A percentile compares a stretch with the other conserved stretches of the same genome.
Evolutionary conservation across 2,113 vertebrate genomes (phyloP).

Genomic region (Puntigrus tetrazona): DNA sequence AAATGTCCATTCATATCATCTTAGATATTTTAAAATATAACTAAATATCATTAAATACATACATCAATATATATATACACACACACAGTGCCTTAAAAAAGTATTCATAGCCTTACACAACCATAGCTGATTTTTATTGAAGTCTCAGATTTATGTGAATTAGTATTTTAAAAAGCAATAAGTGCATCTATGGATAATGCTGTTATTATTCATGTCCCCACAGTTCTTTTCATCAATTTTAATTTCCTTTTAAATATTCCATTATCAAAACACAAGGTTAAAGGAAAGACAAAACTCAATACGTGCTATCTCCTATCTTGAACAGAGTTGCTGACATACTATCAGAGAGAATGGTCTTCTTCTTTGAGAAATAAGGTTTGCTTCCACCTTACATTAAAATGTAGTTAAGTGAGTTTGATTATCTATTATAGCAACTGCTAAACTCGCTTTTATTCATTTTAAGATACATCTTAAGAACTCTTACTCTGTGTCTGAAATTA

Average conservation of each 20-base stretch:
- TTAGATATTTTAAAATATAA: no score
- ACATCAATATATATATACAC: no score
- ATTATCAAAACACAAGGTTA: conserved; percentile 75
- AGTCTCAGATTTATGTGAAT: not conserved
- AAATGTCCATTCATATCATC: no score
- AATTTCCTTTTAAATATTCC: conserved; percentile 73
- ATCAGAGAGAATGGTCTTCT: not conserved
- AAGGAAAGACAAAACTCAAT: conserved; percentile 70
- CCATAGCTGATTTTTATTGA: not conserved
- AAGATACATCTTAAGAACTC: not conserved
- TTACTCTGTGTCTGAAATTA: not conserved
- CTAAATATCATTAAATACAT: no score
- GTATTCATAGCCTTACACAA: no score
- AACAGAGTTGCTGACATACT: conserved; percentile 45
- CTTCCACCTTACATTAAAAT: not conserved
- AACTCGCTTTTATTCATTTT: not conserved
- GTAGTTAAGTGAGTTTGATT: not conserved
- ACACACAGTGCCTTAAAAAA: no score
- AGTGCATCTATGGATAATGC: conserved; percentile 28
- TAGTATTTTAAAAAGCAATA: conserved; percentile 31
- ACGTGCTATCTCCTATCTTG: conserved; percentile 62
- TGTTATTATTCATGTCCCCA: conserved; percentile 66
- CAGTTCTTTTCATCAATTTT: conserved; percentile 69
- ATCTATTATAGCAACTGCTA: conserved; percentile 17
- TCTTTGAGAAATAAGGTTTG: not conserved